Percentiles rank a stretch among this genome's conserved stretches.
Evolutionary conservation across 2,797 vertebrate species (phyloP).

Genomic region (Sebastes taczanowskii): DNA sequence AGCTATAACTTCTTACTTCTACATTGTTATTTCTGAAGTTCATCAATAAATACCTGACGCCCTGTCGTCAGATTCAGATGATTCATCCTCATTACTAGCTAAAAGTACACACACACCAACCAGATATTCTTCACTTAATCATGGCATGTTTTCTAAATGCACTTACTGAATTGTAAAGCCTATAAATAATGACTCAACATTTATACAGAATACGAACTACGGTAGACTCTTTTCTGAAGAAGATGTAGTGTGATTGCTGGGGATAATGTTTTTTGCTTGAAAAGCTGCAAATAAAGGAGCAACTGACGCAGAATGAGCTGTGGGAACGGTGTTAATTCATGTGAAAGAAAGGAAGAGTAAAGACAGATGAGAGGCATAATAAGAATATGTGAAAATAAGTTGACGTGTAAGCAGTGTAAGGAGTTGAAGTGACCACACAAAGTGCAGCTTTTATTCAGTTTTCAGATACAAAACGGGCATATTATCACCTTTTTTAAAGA

Average conservation of each 20-base stretch:
- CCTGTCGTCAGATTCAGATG: background rate
- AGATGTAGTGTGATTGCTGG: background rate
- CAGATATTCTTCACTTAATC: background rate
- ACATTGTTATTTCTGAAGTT: background rate
- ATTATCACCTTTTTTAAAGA: background rate
- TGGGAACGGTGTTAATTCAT: constrained; percentile 10
- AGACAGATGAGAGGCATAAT: background rate
- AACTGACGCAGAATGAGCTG: constrained; percentile 19
- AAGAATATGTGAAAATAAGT: background rate
- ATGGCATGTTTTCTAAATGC: constrained; percentile 28
- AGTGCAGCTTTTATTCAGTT: background rate
- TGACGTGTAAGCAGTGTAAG: background rate
- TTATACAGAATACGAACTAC: constrained; percentile 13
- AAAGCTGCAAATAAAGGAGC: constrained; percentile 23
- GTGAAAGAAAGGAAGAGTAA: background rate
- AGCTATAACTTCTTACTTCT: background rate
- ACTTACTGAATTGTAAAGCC: constrained; percentile 9
- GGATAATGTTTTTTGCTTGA: background rate
- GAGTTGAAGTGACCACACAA: rapidly evolving
- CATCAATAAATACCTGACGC: background rate
- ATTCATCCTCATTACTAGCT: background rate
- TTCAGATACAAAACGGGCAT: background rate
- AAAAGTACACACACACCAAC: background rate
- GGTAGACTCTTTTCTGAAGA: background rate
- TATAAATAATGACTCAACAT: constrained; percentile 16